Evolutionary conservation across 2,113 vertebrate genomes (phyloP).

Genomic region (Crotalus tigris): DNA sequence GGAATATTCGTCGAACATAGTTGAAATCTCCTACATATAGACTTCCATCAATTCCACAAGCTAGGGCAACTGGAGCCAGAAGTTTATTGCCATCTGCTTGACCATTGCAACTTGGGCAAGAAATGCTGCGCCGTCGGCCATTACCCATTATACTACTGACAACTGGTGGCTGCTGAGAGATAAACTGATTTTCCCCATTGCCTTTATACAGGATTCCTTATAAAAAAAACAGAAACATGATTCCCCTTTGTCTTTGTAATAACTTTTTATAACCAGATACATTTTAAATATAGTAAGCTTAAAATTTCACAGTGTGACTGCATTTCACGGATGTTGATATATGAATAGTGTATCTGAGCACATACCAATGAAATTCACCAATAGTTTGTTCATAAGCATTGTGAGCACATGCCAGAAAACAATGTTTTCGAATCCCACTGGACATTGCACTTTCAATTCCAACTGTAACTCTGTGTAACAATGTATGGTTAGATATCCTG

Average conservation of each 20-base stretch:
- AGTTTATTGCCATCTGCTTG: conserved; percentile 98
- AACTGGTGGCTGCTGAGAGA: conserved; percentile 93
- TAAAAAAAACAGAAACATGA: conserved; percentile 19
- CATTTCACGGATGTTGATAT: background rate
- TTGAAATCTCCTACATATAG: conserved; percentile 98
- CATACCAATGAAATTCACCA: background rate
- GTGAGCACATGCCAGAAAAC: background rate
- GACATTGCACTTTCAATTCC: background rate
- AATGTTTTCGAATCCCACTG: background rate
- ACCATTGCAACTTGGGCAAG: conserved; percentile 96
- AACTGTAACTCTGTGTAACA: background rate
- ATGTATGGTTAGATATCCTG: background rate
- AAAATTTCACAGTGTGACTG: background rate
- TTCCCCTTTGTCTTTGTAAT: background rate
- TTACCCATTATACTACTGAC: conserved; percentile 98
- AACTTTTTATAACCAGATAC: background rate
- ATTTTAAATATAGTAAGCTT: background rate
- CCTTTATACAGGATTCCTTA: conserved; percentile 97
- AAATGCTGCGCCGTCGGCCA: conserved; percentile 92
- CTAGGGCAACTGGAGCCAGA: conserved; percentile 89
- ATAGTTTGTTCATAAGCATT: background rate
- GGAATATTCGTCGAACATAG: conserved; percentile 94
- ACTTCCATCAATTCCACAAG: conserved; percentile 93
- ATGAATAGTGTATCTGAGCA: background rate
- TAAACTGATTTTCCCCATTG: conserved; percentile 94